phyloP scores from a whole-genome alignment of 2,888 invertebrate species.

The Euclidia mi region DNA sequence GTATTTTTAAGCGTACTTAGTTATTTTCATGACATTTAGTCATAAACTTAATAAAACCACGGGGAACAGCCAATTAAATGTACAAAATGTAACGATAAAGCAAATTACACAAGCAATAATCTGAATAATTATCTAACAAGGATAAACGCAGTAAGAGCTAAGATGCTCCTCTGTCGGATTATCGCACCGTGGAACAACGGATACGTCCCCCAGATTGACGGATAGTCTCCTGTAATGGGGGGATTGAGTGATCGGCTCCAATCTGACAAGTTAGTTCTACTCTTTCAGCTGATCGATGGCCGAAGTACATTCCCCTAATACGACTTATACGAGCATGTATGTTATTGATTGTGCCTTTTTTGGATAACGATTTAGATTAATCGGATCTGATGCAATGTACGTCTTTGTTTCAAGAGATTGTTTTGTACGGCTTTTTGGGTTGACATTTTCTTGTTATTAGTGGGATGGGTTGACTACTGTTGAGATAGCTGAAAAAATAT shows the following conservation, averaged over 20 bases:
- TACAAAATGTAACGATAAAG: too few species aligned
- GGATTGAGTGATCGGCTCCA: slow-evolving; percentile 87
- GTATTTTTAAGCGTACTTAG: too few species aligned
- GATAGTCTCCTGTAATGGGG: slow-evolving; percentile 84
- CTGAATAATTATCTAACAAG: too few species aligned
- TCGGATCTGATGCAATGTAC: slow-evolving; percentile 19
- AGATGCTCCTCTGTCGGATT: neutral
- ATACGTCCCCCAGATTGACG: slow-evolving; percentile 71
- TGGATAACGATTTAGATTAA: slow-evolving; percentile 47
- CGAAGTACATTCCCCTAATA: slow-evolving; percentile 61
- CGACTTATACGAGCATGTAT: slow-evolving; percentile 61
- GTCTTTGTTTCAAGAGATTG: neutral
- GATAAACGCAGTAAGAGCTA: too few species aligned
- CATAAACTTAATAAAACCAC: too few species aligned
- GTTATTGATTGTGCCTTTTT: slow-evolving; percentile 78
- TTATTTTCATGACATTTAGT: too few species aligned
- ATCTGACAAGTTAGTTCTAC: slow-evolving; percentile 88
- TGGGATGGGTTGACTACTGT: too few species aligned
- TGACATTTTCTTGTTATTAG: too few species aligned
- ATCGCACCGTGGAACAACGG: slow-evolving; percentile 54
- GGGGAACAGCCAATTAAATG: too few species aligned
- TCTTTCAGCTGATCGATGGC: slow-evolving; percentile 81
- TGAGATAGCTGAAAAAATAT: too few species aligned
- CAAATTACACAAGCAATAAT: too few species aligned
- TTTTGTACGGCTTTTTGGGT: too few species aligned